A percentile compares a stretch with the other conserved stretches of the same genome.
These are phyloP conservation scores for Cosmorhoe ocellata DNA, from an alignment of 2,888 invertebrate species.

Conservation along the genomic window DNA sequence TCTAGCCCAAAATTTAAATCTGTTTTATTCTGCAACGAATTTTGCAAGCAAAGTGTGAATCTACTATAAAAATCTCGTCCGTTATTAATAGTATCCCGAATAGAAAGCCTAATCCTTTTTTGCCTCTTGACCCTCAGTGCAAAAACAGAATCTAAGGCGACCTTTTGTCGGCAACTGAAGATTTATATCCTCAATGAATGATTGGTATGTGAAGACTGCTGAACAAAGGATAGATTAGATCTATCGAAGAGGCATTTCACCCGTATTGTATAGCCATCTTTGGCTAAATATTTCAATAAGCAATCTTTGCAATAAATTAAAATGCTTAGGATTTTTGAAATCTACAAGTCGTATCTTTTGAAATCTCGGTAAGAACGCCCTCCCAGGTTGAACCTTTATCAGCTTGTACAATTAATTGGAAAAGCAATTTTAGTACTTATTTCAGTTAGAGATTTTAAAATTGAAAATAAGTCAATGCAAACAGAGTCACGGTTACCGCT, in stretches of 20 bases:
- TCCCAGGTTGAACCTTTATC: not conserved
- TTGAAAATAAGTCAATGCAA: too few species aligned
- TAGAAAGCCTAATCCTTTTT: constrained; percentile 54
- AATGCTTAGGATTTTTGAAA: constrained; percentile 8
- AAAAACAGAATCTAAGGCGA: constrained; percentile 61
- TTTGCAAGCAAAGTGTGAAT: constrained; percentile 10
- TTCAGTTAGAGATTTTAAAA: too few species aligned
- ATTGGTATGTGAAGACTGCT: constrained; percentile 48
- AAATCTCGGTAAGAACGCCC: constrained; percentile 4
- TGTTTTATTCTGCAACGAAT: not conserved
- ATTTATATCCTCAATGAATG: constrained; percentile 65
- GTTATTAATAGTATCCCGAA: constrained; percentile 59
- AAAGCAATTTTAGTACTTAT: too few species aligned
- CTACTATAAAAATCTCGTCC: constrained; percentile 35
- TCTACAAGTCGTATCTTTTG: not conserved
- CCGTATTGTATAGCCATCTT: constrained; percentile 30
- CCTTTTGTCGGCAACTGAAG: constrained; percentile 61
- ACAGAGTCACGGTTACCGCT: too few species aligned
- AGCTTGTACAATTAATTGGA: too few species aligned
- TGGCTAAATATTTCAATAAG: constrained; percentile 26
- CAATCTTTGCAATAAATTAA: constrained; percentile 21
- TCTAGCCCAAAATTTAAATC: too few species aligned
- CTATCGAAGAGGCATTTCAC: constrained; percentile 31
- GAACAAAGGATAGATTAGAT: constrained; percentile 47
- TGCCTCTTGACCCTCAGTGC: constrained; percentile 57